Conservation (phyloP, 2,113 vertebrate species). For the Cottus gobio region DNA sequence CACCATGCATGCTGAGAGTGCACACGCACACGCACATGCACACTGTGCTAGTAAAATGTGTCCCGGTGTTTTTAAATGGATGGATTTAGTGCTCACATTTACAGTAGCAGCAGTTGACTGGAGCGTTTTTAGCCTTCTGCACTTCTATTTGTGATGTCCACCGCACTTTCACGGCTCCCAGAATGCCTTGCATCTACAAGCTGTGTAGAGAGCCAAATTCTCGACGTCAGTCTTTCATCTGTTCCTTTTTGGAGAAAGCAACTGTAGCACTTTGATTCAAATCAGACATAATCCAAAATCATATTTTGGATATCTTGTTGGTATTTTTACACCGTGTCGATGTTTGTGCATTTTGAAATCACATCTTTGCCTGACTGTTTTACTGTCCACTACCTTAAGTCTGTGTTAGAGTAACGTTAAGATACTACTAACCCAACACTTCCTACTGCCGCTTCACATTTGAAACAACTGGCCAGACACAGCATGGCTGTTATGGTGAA, state of each 20-base stretch:
- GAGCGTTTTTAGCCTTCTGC: background rate
- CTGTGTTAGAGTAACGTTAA: background rate
- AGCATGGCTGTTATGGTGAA: no score
- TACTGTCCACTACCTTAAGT: background rate
- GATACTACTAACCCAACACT: background rate
- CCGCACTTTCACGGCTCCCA: background rate
- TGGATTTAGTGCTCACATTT: background rate
- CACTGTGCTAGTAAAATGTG: slow-evolving; percentile 31
- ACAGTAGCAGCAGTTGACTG: background rate
- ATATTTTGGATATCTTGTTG: background rate
- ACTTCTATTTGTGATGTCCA: background rate
- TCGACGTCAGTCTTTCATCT: background rate
- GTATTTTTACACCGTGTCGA: no score
- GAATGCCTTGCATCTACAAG: background rate
- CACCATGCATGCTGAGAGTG: slow-evolving; percentile 21
- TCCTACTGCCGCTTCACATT: background rate
- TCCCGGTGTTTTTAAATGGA: slow-evolving; percentile 23
- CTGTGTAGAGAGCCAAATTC: background rate
- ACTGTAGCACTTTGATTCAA: background rate
- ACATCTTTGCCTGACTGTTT: background rate
- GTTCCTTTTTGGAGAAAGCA: background rate
- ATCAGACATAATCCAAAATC: background rate
- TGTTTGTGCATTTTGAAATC: no score
- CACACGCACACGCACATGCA: slow-evolving; percentile 13
- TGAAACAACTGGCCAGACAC: background rate